Evolutionary conservation across 2,797 vertebrate genomes (phyloP), one percentile per base, ranked within the genome.

Genomic region (Tapera naevia): DNA sequence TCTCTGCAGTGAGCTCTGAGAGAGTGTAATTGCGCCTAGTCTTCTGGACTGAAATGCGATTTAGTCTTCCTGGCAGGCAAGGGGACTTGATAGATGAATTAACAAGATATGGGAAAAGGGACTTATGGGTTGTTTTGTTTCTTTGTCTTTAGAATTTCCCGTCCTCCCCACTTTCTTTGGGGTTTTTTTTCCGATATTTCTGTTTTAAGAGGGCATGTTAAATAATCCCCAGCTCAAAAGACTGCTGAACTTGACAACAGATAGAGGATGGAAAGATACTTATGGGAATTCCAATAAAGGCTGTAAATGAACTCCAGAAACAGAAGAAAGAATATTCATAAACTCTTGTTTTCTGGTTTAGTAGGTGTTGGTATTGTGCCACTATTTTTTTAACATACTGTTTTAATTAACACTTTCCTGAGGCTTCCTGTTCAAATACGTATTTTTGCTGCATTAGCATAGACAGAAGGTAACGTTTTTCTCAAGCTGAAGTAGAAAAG

Each of bases 331-430:
- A n/a, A 11, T 28, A 33, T 19, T 72, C 51, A 72, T 62, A 86
- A 86, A 27, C 75, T 72, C 54, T 45, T 74, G 53, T 80, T 86
- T 74, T 94, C 85, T 84, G 53, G 69, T 91, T 82, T 70, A 60
- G 88, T 94, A 60, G 86, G 80, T 2, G 9, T 95, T 94, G 84
- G 73, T 94, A 88, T 89, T 92, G 54, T 96, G 85, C 45, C 70
- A 84, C 87, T 92, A 66, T 62, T 94, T 82, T 71, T 91, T 94
- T 86, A 83, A 83, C 65, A 75, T 73, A 33, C 79, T 85, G 73
- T 58, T 93, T 97, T 92, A 94, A 95, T 96, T 96, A 96, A 76
- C 91, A 91, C 79, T 65, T 95, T 95, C 53, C 88, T 75, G 61
- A 67, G 46, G 37, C 74, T 88, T 96, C 80, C 89, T 94, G 50